Evolutionary conservation across 2,888 invertebrate genomes (phyloP), one percentile per base, ranked within the genome.

Genomic region (Helicoverpa assulta): DNA sequence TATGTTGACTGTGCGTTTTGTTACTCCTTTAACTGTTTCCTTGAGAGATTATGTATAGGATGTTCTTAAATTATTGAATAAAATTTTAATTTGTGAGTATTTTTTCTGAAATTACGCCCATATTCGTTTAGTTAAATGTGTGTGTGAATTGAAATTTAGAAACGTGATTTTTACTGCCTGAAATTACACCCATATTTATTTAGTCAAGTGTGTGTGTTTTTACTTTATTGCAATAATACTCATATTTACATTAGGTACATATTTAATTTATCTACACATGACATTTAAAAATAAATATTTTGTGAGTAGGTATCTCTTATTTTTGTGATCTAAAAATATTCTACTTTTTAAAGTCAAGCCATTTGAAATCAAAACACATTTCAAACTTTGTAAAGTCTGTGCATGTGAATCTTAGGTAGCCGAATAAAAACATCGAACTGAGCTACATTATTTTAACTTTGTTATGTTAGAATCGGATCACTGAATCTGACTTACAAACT

Each of bases 1-100:
- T 83, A 80, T 85, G 90, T 86, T 92, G 93, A 93, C 89, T 91
- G 74, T 77, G 92, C 92, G 86, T 87, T 92, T 93, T 90, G 85
- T 77, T 67, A 70, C 62, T 78, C 81, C 82, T 86, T 85, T 79
- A 86, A 84, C 85, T 60, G 61, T 72, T 81, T 86, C 82, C 80
- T 81, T 76, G 57, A 55, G 18, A 62, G 56, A 47, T 67, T 33
- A 59, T 72, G 50, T 76, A 86, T 19, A 80, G 86, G 83, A 0
- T 84, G 88, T 67, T 67, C 18, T 50, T 7, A 12, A 21, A 53
- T 12, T 0, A n/a, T n/a, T n/a, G n/a, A n/a, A n/a, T n/a, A 5
- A 8, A 60, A 16, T 26, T 4, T 10, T 4, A 4, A 40, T 12
- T 14, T 40, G 40, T 4, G 40, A n/a, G n/a, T n/a, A 33, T 8